phyloP scores from a whole-genome alignment of 2,888 invertebrate species.

The Netelia inedita region DNA sequence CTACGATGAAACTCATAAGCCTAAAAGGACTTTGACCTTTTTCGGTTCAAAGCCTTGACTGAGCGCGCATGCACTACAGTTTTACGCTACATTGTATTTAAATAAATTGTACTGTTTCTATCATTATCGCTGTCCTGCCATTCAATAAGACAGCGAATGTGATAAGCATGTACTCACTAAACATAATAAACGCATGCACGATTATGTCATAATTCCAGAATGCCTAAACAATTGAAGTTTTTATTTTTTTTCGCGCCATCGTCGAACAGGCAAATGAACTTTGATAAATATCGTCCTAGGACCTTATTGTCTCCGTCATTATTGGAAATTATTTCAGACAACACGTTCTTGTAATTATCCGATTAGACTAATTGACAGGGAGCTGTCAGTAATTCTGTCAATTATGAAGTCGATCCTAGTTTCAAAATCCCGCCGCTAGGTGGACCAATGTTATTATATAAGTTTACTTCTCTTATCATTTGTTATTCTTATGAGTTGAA shows the following conservation, averaged over 20 bases:
- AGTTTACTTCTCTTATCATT: not conserved
- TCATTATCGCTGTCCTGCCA: not conserved
- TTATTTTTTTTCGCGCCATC: too few relatives aligned
- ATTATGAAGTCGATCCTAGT: not conserved
- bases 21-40: constrained; percentile 53
- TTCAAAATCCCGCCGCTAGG: constrained; percentile 12
- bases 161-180: too few relatives aligned
- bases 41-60: not conserved
- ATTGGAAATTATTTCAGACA: not conserved
- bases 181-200: too few relatives aligned
- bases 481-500: not conserved
- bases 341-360: not conserved
- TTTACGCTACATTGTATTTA: not conserved
- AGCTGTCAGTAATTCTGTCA: constrained; percentile 13
- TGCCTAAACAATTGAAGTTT: too few relatives aligned
- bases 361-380: not conserved
- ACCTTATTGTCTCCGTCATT: too few relatives aligned
- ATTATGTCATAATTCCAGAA: too few relatives aligned
- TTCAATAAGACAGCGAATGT: too few relatives aligned
- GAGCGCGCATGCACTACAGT: not conserved
- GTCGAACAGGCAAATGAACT: too few relatives aligned
- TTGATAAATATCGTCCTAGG: too few relatives aligned
- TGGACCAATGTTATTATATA: constrained; percentile 1
- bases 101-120: not conserved
- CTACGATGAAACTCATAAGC: constrained; percentile 32